phyloP scores from a whole-genome alignment of 92 coral and sea anemone genomes.

The Diadumene lineata region DNA sequence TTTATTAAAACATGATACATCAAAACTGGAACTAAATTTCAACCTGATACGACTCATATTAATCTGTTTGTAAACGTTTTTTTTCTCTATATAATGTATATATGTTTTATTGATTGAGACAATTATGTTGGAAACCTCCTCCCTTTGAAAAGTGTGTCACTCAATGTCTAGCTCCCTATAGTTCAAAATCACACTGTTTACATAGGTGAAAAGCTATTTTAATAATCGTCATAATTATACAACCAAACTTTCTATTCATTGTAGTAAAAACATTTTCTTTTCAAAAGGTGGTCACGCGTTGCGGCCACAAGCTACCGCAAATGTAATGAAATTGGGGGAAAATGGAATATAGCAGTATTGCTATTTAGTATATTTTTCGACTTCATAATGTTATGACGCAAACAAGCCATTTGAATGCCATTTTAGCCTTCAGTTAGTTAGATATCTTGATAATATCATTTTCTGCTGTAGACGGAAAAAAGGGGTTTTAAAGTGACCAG shows the following conservation, averaged over 20 bases:
- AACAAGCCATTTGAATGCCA: slow-evolving; percentile 18
- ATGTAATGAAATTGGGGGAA: slow-evolving; percentile 18
- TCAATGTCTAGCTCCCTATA: slow-evolving; percentile 8
- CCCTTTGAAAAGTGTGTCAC: slow-evolving; percentile 10
- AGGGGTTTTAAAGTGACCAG: slow-evolving; percentile 2
- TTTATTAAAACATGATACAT: no score
- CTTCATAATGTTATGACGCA: slow-evolving; percentile 16
- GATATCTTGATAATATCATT: slow-evolving; percentile 26
- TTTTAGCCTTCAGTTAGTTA: background rate
- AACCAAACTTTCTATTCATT: slow-evolving; percentile 9
- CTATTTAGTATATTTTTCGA: slow-evolving; percentile 6
- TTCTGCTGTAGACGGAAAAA: background rate
- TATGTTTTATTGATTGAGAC: slow-evolving; percentile 35
- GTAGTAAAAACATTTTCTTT: slow-evolving; percentile 17
- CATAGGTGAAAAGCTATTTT: slow-evolving; percentile 13
- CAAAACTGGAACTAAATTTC: no score
- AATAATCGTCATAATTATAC: slow-evolving; percentile 24
- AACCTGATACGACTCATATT: background rate
- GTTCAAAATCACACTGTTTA: slow-evolving; percentile 7
- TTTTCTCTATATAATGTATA: no score
- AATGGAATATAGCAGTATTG: slow-evolving; percentile 19
- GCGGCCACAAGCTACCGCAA: slow-evolving; percentile 6
- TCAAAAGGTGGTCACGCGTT: slow-evolving; percentile 11
- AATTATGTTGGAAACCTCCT: slow-evolving; percentile 24
- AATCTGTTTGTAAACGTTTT: slow-evolving; percentile 23